Percentiles rank a stretch among this genome's conserved stretches.
phyloP scores from a whole-genome alignment of 2,797 vertebrate species.

The Karalla daura region DNA sequence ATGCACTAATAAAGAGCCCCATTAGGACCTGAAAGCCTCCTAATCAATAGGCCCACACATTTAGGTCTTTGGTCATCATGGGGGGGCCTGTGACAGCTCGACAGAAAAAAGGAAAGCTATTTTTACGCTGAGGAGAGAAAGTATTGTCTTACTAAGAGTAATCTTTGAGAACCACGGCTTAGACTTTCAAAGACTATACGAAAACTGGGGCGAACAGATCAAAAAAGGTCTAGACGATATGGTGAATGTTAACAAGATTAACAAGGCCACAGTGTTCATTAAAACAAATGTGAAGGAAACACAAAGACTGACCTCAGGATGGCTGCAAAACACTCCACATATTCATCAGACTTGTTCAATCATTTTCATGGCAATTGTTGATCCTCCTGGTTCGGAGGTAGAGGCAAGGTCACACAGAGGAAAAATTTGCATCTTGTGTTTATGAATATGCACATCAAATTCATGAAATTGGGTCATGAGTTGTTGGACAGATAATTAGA shows the following conservation, averaged over 20 bases:
- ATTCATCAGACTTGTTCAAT: neutral
- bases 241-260: neutral
- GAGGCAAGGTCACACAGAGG: neutral
- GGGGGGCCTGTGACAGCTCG: conserved; percentile 37
- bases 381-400: neutral
- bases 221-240: conserved; percentile 3
- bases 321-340: neutral
- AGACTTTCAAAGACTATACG: conserved; percentile 5
- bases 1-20: conserved; percentile 49
- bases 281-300: neutral
- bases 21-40: conserved; percentile 54
- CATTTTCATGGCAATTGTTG: neutral
- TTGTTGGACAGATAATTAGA: neutral
- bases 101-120: conserved; percentile 37
- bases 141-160: conserved; percentile 56
- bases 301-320: conserved; percentile 3
- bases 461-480: neutral
- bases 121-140: conserved; percentile 49
- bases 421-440: neutral
- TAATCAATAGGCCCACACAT: conserved; percentile 63
- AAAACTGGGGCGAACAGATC: conserved; percentile 8
- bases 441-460: neutral
- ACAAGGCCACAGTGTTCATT: neutral
- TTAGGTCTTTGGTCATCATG: conserved; percentile 41
- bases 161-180: neutral